phyloP scores from a whole-genome alignment of 2,797 vertebrate species.

The Mus minutoides region DNA sequence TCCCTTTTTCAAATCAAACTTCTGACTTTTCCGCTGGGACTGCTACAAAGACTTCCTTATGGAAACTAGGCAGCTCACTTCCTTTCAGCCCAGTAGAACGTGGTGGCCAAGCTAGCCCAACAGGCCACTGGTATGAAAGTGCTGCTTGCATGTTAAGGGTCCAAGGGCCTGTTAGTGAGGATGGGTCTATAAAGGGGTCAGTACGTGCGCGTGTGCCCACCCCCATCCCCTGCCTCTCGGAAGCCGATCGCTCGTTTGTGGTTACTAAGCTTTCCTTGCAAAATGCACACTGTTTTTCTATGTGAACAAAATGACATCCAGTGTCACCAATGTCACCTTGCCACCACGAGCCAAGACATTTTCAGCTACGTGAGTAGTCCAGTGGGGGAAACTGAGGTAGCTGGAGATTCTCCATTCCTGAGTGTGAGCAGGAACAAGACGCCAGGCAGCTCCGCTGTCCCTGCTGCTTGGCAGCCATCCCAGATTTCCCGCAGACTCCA shows the following conservation, averaged over 20 bases:
- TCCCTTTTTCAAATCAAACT: slow-evolving; percentile 88
- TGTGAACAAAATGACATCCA: not conserved
- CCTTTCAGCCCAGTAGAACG: slow-evolving; percentile 63
- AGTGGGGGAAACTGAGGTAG: slow-evolving; percentile 54
- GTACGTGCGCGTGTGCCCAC: accelerated
- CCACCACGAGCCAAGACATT: not conserved
- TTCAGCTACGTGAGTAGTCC: not conserved
- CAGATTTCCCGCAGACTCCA: no score
- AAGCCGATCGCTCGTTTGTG: not conserved
- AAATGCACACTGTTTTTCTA: accelerated
- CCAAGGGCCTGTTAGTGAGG: not conserved
- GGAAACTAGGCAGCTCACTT: slow-evolving; percentile 80
- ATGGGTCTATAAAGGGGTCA: not conserved
- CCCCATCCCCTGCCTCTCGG: not conserved
- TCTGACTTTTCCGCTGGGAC: slow-evolving; percentile 86
- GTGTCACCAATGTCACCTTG: not conserved
- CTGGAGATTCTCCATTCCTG: not conserved
- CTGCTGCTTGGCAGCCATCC: accelerated
- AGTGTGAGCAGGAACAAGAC: not conserved
- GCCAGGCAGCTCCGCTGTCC: no score
- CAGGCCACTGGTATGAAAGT: not conserved
- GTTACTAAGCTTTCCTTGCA: not conserved
- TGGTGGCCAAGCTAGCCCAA: slow-evolving; percentile 75
- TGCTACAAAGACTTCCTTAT: slow-evolving; percentile 85
- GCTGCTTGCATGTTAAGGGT: not conserved